Evolutionary conservation across 1,140 invertebrate species (phyloP), one percentile per base, ranked within the genome.

Genomic region (Bombus waltoni): DNA sequence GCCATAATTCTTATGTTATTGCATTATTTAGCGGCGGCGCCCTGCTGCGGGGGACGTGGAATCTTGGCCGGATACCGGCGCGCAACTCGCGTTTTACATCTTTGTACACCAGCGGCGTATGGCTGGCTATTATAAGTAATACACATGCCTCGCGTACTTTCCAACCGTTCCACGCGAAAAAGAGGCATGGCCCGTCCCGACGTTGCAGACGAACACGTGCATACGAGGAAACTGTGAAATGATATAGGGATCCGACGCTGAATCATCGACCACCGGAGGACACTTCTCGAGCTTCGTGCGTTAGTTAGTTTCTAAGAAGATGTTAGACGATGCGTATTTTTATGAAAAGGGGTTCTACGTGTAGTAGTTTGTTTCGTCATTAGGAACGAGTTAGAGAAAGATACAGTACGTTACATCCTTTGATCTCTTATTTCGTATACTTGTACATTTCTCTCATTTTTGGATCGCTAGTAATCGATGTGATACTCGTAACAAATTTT

Each of bases 1-100:
- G 91, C 93, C 91, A 93, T 94, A 94, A 94, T 94, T 95, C 93
- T 94, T 93, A 85, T 84, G 91, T 94, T 94, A 94, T 94, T 95
- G 93, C 93, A 93, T 95, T 95, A 95, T 95, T 95, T 95, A 94
- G 93, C 90, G 71, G 80, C 92, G 83, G 90, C 89, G 25, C 90
- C 94, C 94, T 85, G 92, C 92, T 91, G 94, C 65, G 94, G 81
- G 32, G 89, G 86, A 92, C 81, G 91, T 85, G 91, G 87, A 92
- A 92, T 93, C 92, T 91, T 91, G 87, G 88, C 38, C 84, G 74
- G 77, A 87, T 32, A 77, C 38, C 47, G 66, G 53, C 42, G 72
- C 53, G 73, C 79, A 74, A 66, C 76, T 70, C 77, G 57, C 75
- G 83, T 85, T 85, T 78, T 76, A 83, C 81, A 79, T 88, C 81